Conservation (phyloP, 92 coral and sea anemone species). For the Anthopleura xanthogrammica region DNA sequence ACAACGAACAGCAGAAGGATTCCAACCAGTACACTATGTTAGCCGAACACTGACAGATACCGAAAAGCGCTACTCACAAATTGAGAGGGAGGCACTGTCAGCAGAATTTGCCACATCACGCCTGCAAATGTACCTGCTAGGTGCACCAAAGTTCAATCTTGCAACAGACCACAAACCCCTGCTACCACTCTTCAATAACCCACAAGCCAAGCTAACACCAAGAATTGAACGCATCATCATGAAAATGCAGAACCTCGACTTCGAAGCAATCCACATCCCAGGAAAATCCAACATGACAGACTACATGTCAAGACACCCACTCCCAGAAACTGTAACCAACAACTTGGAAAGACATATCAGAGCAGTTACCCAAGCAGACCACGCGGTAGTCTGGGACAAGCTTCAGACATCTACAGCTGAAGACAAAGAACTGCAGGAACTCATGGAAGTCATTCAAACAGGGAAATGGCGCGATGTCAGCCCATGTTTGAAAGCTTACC, state of each 20-base stretch:
- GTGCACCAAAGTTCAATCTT: constrained; percentile 60
- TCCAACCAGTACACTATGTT: constrained; percentile 52
- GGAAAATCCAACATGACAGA: constrained; percentile 52
- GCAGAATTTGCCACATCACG: constrained; percentile 60
- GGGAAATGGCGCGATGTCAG: constrained; percentile 36
- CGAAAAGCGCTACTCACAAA: constrained; percentile 32
- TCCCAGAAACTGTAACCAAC: constrained; percentile 45
- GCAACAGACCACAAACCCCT: constrained; percentile 70
- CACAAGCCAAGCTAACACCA: constrained; percentile 68
- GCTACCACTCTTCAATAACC: constrained; percentile 63
- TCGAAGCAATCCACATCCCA: constrained; percentile 45
- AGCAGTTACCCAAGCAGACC: constrained; percentile 47
- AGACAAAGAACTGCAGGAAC: constrained; percentile 37
- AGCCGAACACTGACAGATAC: constrained; percentile 42
- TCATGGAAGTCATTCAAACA: constrained; percentile 40
- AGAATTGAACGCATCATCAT: constrained; percentile 54
- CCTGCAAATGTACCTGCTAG: constrained; percentile 51
- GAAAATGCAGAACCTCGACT: constrained; percentile 70
- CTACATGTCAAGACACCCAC: constrained; percentile 51
- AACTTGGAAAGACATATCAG: constrained; percentile 39
- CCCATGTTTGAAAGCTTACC: constrained; percentile 35
- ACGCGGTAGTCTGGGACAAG: constrained; percentile 52
- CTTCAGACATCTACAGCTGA: constrained; percentile 37
- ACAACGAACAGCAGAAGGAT: constrained; percentile 51
- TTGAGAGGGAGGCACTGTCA: constrained; percentile 31